Evolutionary conservation across 2,888 invertebrate genomes (phyloP).

Genomic region (Troilus luridus): DNA sequence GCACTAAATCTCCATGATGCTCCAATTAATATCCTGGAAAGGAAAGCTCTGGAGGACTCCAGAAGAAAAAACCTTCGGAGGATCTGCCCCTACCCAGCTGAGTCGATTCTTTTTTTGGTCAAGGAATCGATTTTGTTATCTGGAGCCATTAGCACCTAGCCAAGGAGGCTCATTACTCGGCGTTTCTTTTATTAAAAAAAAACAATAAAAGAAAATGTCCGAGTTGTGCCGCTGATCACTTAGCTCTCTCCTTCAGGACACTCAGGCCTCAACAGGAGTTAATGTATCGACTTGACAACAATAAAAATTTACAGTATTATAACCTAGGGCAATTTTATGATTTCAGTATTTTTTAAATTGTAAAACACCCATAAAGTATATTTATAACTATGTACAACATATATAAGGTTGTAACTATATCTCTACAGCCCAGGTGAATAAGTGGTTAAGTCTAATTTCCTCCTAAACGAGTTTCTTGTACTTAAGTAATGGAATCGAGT

Average conservation of each 20-base stretch:
- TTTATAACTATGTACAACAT: too few species aligned
- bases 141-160: conserved; percentile 2
- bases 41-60: background rate
- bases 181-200: background rate
- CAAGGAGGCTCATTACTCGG: background rate
- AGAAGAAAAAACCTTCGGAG: background rate
- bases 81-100: background rate
- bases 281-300: background rate
- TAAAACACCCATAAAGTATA: too few species aligned
- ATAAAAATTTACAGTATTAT: background rate
- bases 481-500: too few species aligned
- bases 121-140: conserved; percentile 21
- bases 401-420: too few species aligned
- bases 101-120: background rate
- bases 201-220: background rate
- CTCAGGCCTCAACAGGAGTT: background rate
- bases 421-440: too few species aligned
- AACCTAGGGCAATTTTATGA: too few species aligned
- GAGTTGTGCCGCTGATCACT: background rate
- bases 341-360: too few species aligned
- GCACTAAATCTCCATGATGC: conserved; percentile 31
- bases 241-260: background rate
- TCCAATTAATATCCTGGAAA: conserved; percentile 14
- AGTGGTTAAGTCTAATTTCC: too few species aligned
- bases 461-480: too few species aligned